Evolutionary conservation across 2,113 vertebrate species (phyloP).

Genomic region (Proterorhinus semilunaris): DNA sequence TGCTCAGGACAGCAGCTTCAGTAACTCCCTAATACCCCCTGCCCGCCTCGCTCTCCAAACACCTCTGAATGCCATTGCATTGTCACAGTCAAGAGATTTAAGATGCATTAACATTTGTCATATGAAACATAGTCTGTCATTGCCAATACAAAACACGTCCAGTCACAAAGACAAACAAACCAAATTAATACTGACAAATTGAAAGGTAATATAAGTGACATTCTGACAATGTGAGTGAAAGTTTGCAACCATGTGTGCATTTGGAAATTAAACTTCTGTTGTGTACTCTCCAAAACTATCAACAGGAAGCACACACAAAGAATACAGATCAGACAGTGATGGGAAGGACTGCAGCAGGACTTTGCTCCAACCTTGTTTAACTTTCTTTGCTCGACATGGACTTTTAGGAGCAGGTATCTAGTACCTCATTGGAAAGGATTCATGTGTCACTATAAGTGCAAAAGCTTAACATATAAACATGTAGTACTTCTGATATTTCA

Average conservation of each 20-base stretch:
- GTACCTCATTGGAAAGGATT: not conserved
- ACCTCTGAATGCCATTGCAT: slow-evolving; percentile 17
- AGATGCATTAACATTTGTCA: slow-evolving; percentile 19
- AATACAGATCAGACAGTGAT: slow-evolving; percentile 37
- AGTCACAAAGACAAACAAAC: slow-evolving; percentile 18
- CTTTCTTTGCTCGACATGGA: slow-evolving; percentile 16
- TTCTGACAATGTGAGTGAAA: slow-evolving; percentile 12
- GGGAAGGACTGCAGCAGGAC: slow-evolving; percentile 17
- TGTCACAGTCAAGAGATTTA: slow-evolving; percentile 5
- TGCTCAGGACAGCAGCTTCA: too few relatives aligned
- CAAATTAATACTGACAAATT: not conserved
- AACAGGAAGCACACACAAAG: slow-evolving; percentile 18
- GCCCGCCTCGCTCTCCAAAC: slow-evolving; percentile 3
- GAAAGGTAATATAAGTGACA: slow-evolving; percentile 18
- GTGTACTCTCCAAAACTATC: slow-evolving; percentile 37
- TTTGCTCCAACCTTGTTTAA: slow-evolving; percentile 30
- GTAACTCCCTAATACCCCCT: too few relatives aligned
- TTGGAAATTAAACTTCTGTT: slow-evolving; percentile 45
- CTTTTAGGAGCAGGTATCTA: not conserved
- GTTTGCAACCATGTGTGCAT: slow-evolving; percentile 37
- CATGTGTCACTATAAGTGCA: not conserved
- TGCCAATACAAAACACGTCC: too few relatives aligned
- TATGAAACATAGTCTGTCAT: not conserved
- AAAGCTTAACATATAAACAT: too few relatives aligned
- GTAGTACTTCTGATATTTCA: too few relatives aligned